Evolutionary conservation across 2,797 vertebrate species (phyloP).

Genomic region (Hypotaenidia okinawae): DNA sequence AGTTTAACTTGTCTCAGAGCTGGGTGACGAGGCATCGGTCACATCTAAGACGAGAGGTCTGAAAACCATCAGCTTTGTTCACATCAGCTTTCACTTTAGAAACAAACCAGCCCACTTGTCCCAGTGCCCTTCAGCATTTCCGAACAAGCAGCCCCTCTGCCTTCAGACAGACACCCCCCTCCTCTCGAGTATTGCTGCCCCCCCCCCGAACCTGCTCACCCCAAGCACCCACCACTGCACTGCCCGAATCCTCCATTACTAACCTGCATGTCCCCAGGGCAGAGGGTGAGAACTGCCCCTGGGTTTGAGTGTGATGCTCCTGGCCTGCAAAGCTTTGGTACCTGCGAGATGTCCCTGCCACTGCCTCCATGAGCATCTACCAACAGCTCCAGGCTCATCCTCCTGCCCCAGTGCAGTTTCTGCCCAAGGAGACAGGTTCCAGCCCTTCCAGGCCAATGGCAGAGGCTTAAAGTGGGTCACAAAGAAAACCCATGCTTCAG

Average conservation of each 20-base stretch:
- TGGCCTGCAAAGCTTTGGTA: neutral
- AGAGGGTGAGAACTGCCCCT: no score
- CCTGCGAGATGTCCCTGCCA: rapidly evolving
- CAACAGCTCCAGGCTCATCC: rapidly evolving
- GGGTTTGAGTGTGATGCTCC: rapidly evolving
- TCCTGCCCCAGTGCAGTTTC: rapidly evolving
- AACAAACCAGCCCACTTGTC: no score
- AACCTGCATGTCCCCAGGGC: rapidly evolving
- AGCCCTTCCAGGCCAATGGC: rapidly evolving
- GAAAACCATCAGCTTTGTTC: neutral
- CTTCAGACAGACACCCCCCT: no score
- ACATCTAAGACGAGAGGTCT: neutral
- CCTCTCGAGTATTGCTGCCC: no score
- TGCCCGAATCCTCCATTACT: rapidly evolving
- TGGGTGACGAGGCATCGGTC: rapidly evolving
- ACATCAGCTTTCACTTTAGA: neutral
- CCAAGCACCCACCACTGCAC: neutral
- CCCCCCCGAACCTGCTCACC: neutral
- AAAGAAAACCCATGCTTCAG: rapidly evolving
- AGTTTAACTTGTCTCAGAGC: neutral
- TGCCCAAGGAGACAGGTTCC: neutral
- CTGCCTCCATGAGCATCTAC: neutral
- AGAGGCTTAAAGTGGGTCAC: neutral
- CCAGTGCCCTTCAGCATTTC: no score
- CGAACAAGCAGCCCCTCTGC: no score